phyloP scores from a whole-genome alignment of 2,797 vertebrate species.

The Takifugu rubripes region DNA sequence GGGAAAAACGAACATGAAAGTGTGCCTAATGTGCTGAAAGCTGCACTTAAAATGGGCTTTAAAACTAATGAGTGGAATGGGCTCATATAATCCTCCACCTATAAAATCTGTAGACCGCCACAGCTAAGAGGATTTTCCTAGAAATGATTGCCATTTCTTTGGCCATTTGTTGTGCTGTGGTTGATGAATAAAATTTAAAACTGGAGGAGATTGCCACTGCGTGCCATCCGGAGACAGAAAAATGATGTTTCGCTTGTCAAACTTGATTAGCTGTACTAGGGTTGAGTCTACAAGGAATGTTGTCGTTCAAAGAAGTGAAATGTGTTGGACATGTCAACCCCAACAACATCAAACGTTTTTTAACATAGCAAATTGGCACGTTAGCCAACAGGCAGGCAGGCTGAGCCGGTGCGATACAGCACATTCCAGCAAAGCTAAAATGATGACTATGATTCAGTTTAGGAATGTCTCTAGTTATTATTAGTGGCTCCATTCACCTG shows the following conservation, averaged over 20 bases:
- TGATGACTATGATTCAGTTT: slow-evolving; percentile 17
- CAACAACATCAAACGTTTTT: too few species aligned
- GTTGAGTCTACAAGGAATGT: slow-evolving; percentile 17
- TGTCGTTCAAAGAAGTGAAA: slow-evolving; percentile 5
- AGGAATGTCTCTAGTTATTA: slow-evolving; percentile 9
- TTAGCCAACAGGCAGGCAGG: background rate
- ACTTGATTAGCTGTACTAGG: background rate
- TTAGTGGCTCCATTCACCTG: slow-evolving; percentile 3
- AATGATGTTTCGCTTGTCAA: background rate
- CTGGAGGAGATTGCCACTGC: background rate
- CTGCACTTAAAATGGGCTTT: slow-evolving; percentile 17
- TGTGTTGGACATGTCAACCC: background rate
- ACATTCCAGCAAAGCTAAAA: background rate
- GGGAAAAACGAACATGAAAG: slow-evolving; percentile 7
- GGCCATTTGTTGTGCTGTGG: slow-evolving; percentile 5
- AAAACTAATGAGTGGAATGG: slow-evolving; percentile 30
- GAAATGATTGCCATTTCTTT: slow-evolving; percentile 8
- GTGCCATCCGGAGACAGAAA: slow-evolving; percentile 5
- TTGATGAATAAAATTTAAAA: slow-evolving; percentile 28
- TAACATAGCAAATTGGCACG: background rate
- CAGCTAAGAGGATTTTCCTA: slow-evolving; percentile 19
- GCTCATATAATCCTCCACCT: slow-evolving; percentile 24
- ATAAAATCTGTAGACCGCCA: slow-evolving; percentile 29
- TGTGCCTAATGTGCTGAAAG: background rate
- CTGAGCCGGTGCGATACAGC: too few species aligned